Conservation (phyloP, 23 tunicate species). For the Oikopleura albicans region DNA sequence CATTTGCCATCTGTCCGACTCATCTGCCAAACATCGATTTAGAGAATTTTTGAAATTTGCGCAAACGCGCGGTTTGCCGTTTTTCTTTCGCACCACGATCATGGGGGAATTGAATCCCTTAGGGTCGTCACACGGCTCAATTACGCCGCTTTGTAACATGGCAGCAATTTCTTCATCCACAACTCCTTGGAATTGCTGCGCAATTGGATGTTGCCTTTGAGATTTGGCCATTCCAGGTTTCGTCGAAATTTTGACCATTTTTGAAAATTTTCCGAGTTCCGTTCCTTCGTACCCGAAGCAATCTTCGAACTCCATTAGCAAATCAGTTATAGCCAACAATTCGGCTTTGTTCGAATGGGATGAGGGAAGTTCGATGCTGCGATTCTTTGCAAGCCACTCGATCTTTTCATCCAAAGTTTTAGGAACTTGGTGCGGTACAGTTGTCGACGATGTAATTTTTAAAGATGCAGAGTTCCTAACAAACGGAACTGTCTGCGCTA, state of each 20-base stretch:
- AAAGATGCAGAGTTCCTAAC: background rate
- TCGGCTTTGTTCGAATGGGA: background rate
- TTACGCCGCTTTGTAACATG: background rate
- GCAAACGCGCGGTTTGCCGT: background rate
- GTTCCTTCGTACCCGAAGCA: background rate
- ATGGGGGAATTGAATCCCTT: background rate
- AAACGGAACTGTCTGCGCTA: background rate
- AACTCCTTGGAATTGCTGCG: background rate
- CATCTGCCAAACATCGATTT: background rate
- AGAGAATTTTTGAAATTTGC: background rate
- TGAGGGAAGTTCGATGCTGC: background rate
- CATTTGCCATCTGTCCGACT: background rate
- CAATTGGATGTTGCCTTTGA: background rate
- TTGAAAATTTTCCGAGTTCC: background rate
- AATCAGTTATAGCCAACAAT: background rate
- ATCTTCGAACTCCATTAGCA: background rate
- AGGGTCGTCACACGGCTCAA: background rate
- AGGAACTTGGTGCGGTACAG: background rate
- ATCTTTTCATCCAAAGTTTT: background rate
- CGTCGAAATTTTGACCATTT: background rate
- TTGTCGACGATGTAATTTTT: background rate
- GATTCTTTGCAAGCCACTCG: background rate
- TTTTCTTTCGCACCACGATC: background rate
- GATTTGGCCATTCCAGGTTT: background rate
- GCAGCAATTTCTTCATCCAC: background rate